Percentiles rank a stretch among this genome's conserved stretches.
These are phyloP conservation scores for Gastrophryne carolinensis DNA, from an alignment of 2,797 vertebrate species.

Conservation along the genomic window DNA sequence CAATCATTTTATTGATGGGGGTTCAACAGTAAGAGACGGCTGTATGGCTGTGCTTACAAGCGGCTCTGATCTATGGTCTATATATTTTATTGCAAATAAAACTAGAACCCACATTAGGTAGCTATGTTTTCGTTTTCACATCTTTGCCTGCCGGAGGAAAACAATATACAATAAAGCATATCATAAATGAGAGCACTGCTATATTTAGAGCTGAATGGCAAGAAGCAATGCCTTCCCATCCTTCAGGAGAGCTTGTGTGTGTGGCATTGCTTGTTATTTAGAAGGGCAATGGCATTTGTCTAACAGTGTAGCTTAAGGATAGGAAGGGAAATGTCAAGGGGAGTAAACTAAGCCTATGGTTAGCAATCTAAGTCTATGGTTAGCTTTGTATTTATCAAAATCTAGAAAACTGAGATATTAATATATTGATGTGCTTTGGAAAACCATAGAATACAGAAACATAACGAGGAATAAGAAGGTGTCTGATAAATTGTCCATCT, in stretches of 20 bases:
- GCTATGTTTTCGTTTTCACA: not conserved
- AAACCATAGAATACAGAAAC: too few species aligned
- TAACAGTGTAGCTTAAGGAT: constrained; percentile 24
- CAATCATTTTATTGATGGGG: too few species aligned
- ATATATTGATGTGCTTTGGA: too few species aligned
- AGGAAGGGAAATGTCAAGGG: constrained; percentile 32
- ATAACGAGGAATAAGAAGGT: too few species aligned
- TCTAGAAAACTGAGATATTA: not conserved
- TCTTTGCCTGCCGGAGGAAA: not conserved
- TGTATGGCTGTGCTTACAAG: too few species aligned
- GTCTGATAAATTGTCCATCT: too few species aligned
- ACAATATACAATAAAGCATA: constrained; percentile 10
- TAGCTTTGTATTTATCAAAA: constrained; percentile 1
- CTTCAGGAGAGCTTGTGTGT: constrained; percentile 12
- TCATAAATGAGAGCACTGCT: constrained; percentile 4
- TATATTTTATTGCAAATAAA: too few species aligned
- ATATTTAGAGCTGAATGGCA: constrained; percentile 15
- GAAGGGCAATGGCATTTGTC: constrained; percentile 33
- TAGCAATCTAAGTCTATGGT: not conserved
- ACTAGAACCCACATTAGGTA: too few species aligned
- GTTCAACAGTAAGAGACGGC: too few species aligned
- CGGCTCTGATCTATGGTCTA: too few species aligned
- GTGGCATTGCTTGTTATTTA: constrained; percentile 16
- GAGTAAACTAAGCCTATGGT: constrained; percentile 15
- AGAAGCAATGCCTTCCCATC: constrained; percentile 25